Evolutionary conservation across 2,113 vertebrate species (phyloP), one percentile per base, ranked within the genome.

Genomic region (Collichthys lucidus): DNA sequence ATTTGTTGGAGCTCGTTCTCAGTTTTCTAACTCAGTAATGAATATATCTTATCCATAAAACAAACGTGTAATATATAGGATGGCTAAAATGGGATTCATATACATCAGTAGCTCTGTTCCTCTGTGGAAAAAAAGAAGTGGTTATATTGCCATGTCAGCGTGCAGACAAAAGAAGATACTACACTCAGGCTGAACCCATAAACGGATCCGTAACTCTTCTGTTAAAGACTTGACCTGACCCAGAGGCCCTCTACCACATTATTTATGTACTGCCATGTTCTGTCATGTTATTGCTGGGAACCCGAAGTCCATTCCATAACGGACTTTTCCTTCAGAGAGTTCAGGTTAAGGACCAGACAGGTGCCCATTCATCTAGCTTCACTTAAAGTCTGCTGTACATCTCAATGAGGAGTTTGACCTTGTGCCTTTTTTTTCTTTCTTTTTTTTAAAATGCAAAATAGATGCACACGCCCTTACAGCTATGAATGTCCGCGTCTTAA

Each of bases 361-460:
- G 53, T 77, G 60, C 46, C 24, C 47, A 24, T 78, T 83, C 57
- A 29, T 77, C 29, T 65, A n/a, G 16, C 61, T 52, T 84, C 56
- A 77, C 4, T 70, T 83, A 65, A 79, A 67, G 62, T 80, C 68
- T 79, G 81, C 53, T 35, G 40, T 74, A 83, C 62, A 84, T 91
- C 75, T 86, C 71, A 87, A 75, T 90, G 64, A 62, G 63, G 66
- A 22, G 1, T 69, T 77, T 83, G 79, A 91, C 89, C 81, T 83
- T 90, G 81, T 77, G 59, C 64, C 59, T 83, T 69, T 75, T 35
- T 35, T 35, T 35, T 61, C 1, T 31, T 31, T 31, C 1, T 35
- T 40, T 40, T 40, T 40, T 40, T 40, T 80, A 44, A 35, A 84
- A 88, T 85, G 82, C 44, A 83, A 72, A 88, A 66, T 74, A 71